phyloP scores from a whole-genome alignment of 2,888 invertebrate genomes.

The Andrena hattorfiana region DNA sequence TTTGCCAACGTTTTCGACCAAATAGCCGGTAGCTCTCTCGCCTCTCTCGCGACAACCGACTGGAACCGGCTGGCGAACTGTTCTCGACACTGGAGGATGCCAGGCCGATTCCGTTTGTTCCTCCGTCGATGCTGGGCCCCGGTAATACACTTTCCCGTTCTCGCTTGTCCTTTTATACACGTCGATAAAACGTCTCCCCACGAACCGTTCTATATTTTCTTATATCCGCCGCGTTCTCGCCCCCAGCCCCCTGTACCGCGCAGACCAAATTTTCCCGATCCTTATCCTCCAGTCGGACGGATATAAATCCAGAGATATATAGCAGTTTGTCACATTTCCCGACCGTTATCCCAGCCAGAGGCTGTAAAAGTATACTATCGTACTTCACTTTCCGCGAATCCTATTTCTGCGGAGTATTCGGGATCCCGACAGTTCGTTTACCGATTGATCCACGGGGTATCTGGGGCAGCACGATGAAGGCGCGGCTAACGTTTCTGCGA shows the following conservation, averaged over 20 bases:
- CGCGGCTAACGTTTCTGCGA: conserved; percentile 21
- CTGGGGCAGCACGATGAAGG: conserved; percentile 14
- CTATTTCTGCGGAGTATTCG: conserved; percentile 57
- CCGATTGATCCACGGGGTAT: conserved; percentile 47
- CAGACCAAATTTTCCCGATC: conserved; percentile 34
- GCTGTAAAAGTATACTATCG: conserved; percentile 52
- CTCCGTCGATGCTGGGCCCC: conserved; percentile 13
- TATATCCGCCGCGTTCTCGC: conserved; percentile 18
- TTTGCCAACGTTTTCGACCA: background rate
- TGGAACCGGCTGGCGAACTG: background rate
- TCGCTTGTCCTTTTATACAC: conserved; percentile 40
- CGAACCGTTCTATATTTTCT: conserved; percentile 36
- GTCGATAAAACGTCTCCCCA: conserved; percentile 40
- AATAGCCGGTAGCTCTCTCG: background rate
- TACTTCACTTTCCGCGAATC: conserved; percentile 40
- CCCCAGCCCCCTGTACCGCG: background rate
- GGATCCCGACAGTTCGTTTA: conserved; percentile 56
- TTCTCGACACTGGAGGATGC: background rate
- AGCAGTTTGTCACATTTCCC: conserved; percentile 42
- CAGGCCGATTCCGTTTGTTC: conserved; percentile 28
- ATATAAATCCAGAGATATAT: conserved; percentile 40
- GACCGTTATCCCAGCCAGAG: conserved; percentile 9
- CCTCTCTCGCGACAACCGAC: background rate
- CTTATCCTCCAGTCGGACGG: conserved; percentile 26
- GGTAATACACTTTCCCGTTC: conserved; percentile 40